Conservation (phyloP, 2,797 vertebrate species). For the Pachyuromys duprasi region DNA sequence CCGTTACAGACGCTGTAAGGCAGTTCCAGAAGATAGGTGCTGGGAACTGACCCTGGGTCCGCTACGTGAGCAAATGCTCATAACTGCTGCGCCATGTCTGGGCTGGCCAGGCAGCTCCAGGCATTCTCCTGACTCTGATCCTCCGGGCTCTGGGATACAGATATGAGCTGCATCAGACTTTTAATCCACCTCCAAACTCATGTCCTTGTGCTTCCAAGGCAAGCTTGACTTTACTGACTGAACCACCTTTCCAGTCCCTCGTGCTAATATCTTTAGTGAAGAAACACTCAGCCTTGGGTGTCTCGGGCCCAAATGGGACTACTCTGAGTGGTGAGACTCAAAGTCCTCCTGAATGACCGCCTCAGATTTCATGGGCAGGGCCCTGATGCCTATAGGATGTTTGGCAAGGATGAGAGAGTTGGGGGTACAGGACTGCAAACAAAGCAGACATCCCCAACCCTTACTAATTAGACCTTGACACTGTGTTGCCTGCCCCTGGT, state of each 20-base stretch:
- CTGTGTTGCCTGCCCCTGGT: not conserved
- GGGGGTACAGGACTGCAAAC: not conserved
- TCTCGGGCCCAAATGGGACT: not conserved
- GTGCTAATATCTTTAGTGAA: not conserved
- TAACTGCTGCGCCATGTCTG: not conserved
- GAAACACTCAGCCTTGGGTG: not conserved
- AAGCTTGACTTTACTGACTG: not conserved
- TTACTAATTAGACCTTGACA: too few species aligned
- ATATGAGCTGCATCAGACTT: too few species aligned
- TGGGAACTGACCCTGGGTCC: not conserved
- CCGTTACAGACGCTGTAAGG: too few species aligned
- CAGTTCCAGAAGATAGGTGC: too few species aligned
- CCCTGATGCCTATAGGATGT: not conserved
- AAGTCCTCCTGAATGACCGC: not conserved
- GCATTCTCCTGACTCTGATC: not conserved
- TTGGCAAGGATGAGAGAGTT: not conserved
- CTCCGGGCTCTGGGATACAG: not conserved
- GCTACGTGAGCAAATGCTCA: not conserved
- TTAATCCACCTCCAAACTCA: not conserved
- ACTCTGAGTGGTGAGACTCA: not conserved
- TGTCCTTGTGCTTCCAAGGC: not conserved
- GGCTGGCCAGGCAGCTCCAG: not conserved
- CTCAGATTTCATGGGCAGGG: not conserved
- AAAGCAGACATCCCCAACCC: not conserved
- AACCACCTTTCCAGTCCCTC: not conserved